These are phyloP conservation scores for Trichonephila clavata DNA, from an alignment of 1,140 invertebrate species.

Conservation along the genomic window DNA sequence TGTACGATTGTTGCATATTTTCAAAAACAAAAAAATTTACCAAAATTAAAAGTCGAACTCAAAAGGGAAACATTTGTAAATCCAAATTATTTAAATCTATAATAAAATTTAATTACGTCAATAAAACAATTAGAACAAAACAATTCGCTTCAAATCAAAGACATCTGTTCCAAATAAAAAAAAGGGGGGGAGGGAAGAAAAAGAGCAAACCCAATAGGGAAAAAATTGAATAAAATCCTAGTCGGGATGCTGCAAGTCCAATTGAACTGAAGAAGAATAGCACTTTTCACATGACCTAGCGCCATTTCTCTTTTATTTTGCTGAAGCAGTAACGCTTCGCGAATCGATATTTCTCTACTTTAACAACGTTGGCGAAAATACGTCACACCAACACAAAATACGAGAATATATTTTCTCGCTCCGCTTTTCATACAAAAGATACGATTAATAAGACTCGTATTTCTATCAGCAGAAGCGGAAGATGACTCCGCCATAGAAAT, in stretches of 20 bases:
- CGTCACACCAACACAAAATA: constrained; percentile 36
- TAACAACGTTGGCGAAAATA: constrained; percentile 48
- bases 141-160: not conserved
- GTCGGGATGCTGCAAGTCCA: not conserved
- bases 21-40: no score
- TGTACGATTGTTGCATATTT: no score
- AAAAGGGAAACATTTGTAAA: no score
- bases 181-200: not conserved
- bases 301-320: constrained; percentile 28
- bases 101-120: no score
- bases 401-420: constrained; percentile 25
- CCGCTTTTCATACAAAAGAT: not conserved
- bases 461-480: not conserved
- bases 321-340: not conserved
- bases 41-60: no score
- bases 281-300: constrained; percentile 31
- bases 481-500: not conserved
- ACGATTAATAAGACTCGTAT: constrained; percentile 60
- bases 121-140: no score
- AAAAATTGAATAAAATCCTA: constrained; percentile 6
- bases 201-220: not conserved
- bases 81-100: no score
- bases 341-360: constrained; percentile 27
- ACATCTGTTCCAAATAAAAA: not conserved
- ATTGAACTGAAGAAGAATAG: constrained; percentile 3